Evolutionary conservation across 2,797 vertebrate species (phyloP), one percentile per base, ranked within the genome.

Genomic region (Cheirogaleus major): DNA sequence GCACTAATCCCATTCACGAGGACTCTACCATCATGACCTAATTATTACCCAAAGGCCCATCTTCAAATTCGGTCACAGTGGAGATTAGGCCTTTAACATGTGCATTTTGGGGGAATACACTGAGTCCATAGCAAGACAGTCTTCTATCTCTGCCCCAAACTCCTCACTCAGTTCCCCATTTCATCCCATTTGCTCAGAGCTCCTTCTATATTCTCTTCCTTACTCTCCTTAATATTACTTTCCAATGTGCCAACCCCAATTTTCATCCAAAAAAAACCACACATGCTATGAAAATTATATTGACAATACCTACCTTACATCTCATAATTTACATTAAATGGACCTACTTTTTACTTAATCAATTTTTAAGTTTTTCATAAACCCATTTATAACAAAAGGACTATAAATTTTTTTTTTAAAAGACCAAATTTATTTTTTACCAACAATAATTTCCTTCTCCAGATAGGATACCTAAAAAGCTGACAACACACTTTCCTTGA

Each of bases 331-430:
- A 43, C 3, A 75, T 2, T 25, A 48, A 25, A 5, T 52, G 35
- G 32, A 69, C 7, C 63, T 90, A 79, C 41, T 67, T 93, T 82
- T 65, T 61, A 23, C 45, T 93, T 63, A 57, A 72, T 65, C 32
- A 41, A 14, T 52, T 69, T 80, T 67, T 69, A 94, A 78, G 14
- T 52, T 69, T 95, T 85, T 72, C 20, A 61, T 59, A 59, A 93
- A 65, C 1, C 2, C 6, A 61, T 59, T 8, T 61, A 6, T 48
- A 50, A 75, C 3, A 83, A 82, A 95, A 35, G 7, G 14, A 48
- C 1, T 61, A 25, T 8, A 91, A 69, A 50, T 48, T 5, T 35
- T 65, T 73, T 65, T 13, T 17, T 80, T 52, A 82, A 63, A 35
- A 65, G 43, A 57, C 17, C 48, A 65, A 41, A 75, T 67, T 27